These are phyloP conservation scores for Andrena bicolor DNA, from an alignment of 2,888 invertebrate genomes.

Conservation along the genomic window DNA sequence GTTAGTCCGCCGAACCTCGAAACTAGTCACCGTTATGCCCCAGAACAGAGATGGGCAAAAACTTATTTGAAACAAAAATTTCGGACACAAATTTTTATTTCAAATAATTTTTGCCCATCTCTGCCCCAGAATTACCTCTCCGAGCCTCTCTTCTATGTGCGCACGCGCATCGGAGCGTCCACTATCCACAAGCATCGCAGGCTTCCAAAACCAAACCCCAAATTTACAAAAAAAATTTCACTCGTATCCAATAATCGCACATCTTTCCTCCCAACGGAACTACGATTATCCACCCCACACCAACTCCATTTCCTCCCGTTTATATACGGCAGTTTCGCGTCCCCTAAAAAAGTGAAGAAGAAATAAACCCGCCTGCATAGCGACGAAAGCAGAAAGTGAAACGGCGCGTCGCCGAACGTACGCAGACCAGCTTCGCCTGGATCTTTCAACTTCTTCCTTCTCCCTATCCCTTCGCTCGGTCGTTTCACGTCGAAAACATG, in stretches of 20 bases:
- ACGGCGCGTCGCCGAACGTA: slow-evolving; percentile 9
- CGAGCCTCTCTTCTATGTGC: no score
- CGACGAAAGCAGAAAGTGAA: neutral
- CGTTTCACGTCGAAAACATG: slow-evolving; percentile 29
- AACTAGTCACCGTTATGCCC: no score
- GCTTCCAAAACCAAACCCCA: neutral
- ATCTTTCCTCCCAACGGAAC: slow-evolving; percentile 18
- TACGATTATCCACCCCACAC: slow-evolving; percentile 17
- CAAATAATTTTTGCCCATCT: no score
- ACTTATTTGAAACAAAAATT: no score
- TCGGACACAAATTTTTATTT: no score
- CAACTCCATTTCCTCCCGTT: slow-evolving; percentile 35
- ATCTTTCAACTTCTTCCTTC: slow-evolving; percentile 15
- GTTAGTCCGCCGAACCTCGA: no score
- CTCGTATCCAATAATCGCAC: neutral
- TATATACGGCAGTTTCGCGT: slow-evolving; percentile 41
- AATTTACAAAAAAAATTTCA: no score
- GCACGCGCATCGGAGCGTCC: no score
- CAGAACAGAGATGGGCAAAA: no score
- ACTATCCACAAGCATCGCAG: neutral
- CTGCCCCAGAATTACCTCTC: no score
- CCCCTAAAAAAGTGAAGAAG: slow-evolving; percentile 6
- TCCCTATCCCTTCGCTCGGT: neutral
- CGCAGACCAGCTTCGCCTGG: slow-evolving; percentile 15
- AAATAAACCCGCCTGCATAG: slow-evolving; percentile 30